These are phyloP conservation scores for Gadus macrocephalus DNA, from an alignment of 2,113 vertebrate genomes.

Conservation along the genomic window DNA sequence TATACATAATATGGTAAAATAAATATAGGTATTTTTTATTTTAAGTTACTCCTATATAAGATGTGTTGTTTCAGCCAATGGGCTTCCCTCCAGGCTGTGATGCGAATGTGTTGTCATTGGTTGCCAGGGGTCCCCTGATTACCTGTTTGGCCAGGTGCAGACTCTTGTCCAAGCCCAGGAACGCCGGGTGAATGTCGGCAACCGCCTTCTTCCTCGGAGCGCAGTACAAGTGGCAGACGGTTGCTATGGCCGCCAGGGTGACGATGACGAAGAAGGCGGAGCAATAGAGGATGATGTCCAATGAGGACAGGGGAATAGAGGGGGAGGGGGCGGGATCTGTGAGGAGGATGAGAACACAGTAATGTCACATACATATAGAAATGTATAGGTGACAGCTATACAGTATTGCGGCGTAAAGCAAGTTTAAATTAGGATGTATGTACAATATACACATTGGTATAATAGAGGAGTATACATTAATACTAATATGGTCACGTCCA, in stretches of 20 bases:
- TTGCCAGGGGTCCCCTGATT: neutral
- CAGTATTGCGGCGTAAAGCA: no score
- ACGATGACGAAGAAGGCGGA: constrained; percentile 83
- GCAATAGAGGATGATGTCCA: constrained; percentile 94
- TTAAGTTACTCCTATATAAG: no score
- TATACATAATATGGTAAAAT: no score
- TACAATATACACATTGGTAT: no score
- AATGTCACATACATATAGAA: constrained; percentile 23
- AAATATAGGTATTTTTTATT: no score
- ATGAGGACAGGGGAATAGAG: constrained; percentile 71
- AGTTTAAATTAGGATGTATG: neutral
- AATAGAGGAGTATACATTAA: no score
- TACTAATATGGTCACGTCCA: no score
- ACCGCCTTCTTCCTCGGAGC: constrained; percentile 85
- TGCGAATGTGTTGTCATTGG: no score
- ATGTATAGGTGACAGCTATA: neutral
- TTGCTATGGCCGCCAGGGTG: constrained; percentile 79
- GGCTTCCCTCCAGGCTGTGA: neutral
- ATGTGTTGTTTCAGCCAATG: neutral
- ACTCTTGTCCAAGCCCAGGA: constrained; percentile 92
- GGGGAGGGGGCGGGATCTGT: constrained; percentile 69
- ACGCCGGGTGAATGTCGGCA: constrained; percentile 81
- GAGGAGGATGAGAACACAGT: constrained; percentile 51
- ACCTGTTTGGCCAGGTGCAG: constrained; percentile 92
- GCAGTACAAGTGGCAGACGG: constrained; percentile 85